A percentile compares a stretch with the other conserved stretches of the same genome.
Conservation (phyloP, 2,888 invertebrate species). For the Aphidoletes aphidimyza region DNA sequence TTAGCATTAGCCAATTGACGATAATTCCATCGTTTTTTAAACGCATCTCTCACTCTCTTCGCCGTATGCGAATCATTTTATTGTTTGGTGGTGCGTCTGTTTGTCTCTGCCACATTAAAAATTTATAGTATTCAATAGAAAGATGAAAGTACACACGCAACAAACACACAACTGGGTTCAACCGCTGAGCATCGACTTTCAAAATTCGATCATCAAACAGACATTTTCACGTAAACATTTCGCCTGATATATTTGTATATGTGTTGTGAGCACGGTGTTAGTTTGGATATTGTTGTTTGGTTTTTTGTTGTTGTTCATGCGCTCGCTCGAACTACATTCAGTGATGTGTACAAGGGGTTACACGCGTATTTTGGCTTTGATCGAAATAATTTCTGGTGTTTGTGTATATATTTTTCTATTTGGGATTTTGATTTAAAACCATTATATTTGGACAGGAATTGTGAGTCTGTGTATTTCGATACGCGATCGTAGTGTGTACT, state of each 20-base stretch:
- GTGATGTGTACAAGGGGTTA: conserved; percentile 21
- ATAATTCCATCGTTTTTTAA: conserved; percentile 51
- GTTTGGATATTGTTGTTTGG: background rate
- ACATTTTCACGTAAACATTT: conserved; percentile 23
- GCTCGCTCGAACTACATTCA: background rate
- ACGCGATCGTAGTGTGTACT: background rate
- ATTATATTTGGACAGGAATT: conserved; percentile 45
- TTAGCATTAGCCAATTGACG: conserved; percentile 49
- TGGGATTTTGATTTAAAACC: conserved; percentile 49
- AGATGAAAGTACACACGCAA: conserved; percentile 33
- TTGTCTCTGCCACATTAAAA: conserved; percentile 42
- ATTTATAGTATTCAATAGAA: conserved; percentile 34
- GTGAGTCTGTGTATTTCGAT: conserved; percentile 24
- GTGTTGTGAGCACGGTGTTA: background rate
- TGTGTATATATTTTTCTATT: conserved; percentile 39
- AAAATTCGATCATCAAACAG: conserved; percentile 45
- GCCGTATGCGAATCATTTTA: conserved; percentile 7
- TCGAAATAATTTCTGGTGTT: conserved; percentile 46
- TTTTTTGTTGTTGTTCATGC: background rate
- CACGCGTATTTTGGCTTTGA: conserved; percentile 35
- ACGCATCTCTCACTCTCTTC: background rate
- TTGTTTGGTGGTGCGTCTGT: conserved; percentile 42
- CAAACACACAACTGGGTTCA: conserved; percentile 5
- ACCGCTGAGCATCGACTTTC: conserved; percentile 36
- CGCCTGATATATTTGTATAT: conserved; percentile 5